A percentile compares a stretch with the other conserved stretches of the same genome.
These are phyloP conservation scores for Babyrousa celebensis DNA, from an alignment of 2,797 vertebrate species.

Conservation along the genomic window DNA sequence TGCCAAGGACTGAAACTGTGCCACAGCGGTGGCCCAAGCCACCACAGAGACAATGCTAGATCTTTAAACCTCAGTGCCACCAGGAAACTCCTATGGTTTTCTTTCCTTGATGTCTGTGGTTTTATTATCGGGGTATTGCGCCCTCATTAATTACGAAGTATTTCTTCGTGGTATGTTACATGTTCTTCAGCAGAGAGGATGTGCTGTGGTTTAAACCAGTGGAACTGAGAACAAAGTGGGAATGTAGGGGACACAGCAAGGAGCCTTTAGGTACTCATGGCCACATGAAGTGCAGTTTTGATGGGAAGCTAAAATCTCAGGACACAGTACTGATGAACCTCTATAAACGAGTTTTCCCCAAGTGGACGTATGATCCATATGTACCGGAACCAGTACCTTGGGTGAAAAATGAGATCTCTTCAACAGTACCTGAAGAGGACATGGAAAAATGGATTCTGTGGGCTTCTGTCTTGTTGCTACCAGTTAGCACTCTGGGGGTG, in stretches of 20 bases:
- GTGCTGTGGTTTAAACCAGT: conserved; percentile 99
- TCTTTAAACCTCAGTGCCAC: too few relatives aligned
- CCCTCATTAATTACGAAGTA: not conserved
- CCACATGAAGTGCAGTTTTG: conserved; percentile 99
- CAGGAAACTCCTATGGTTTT: not conserved
- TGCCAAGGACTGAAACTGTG: too few relatives aligned
- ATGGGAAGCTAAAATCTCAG: conserved; percentile 97
- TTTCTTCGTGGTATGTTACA: conserved; percentile 93
- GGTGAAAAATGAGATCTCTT: conserved; percentile 91
- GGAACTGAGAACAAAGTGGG: conserved; percentile 98
- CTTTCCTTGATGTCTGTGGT: not conserved
- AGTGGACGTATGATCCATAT: conserved; percentile 96
- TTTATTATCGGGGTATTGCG: not conserved
- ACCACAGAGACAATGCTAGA: too few relatives aligned
- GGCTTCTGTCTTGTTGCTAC: conserved; percentile 8
- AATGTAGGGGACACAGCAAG: conserved; percentile 98
- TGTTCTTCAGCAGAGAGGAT: conserved; percentile 99
- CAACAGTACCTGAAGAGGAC: conserved; percentile 92
- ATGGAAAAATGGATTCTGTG: conserved; percentile 92
- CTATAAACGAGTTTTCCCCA: conserved; percentile 97
- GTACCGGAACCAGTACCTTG: conserved; percentile 93
- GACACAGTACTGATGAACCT: conserved; percentile 98
- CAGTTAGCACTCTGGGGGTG: not conserved
- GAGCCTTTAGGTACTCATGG: conserved; percentile 98
- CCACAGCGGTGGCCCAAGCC: too few relatives aligned